phyloP scores from a whole-genome alignment of 2,888 invertebrate species.

The Phyllotreta cruciferae region DNA sequence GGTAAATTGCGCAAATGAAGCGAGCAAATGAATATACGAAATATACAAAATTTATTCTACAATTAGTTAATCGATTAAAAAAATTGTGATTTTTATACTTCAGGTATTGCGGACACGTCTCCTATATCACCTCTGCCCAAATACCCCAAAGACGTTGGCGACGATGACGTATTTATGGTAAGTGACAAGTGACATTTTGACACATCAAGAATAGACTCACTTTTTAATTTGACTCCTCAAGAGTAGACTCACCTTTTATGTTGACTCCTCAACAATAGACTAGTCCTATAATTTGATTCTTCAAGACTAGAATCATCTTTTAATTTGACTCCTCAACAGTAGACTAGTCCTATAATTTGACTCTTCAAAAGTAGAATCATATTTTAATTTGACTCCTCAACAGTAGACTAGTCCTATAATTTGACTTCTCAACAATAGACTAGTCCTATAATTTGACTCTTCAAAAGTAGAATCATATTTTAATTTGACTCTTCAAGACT shows the following conservation, averaged over 20 bases:
- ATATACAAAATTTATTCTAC: not conserved
- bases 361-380: too few species aligned
- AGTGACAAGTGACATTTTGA: too few species aligned
- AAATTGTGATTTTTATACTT: conserved; percentile 41
- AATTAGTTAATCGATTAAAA: not conserved
- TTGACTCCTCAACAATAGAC: too few species aligned
- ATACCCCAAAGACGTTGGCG: conserved; percentile 81
- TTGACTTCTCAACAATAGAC: not conserved
- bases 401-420: conserved; percentile 4
- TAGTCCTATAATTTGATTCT: too few species aligned
- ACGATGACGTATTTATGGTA: conserved; percentile 96
- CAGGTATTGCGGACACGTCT: conserved; percentile 81
- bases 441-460: not conserved
- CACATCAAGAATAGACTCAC: too few species aligned
- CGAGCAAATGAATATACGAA: not conserved
- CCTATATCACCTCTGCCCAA: conserved; percentile 71
- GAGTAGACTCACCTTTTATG: not conserved
- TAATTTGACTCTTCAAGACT: too few species aligned
- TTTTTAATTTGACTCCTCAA: conserved; percentile 1
- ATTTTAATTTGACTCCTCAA: too few species aligned
- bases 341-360: not conserved
- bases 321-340: not conserved
- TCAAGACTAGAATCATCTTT: conserved; percentile 6
- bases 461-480: too few species aligned
- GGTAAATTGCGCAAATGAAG: not conserved